Base-by-base conservation (phyloP, 1,140 invertebrate species). In the Eupristina koningsbergeri region DNA sequence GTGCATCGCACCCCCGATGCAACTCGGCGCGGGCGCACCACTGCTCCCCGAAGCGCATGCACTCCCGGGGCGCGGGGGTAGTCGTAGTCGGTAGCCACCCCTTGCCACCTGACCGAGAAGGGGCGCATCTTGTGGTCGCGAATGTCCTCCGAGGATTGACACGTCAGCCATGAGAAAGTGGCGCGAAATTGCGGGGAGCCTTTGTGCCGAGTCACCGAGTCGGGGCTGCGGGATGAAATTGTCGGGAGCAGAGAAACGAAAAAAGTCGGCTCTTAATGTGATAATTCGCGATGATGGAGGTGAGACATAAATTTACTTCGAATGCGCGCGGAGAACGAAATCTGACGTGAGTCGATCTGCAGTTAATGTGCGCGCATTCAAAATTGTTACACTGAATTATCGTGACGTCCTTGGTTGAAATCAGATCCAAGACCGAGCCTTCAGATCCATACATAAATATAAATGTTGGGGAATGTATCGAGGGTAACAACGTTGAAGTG, bases 21-120 rank as follows among this genome's bases (percentile, higher is more conserved):
- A 50, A 2, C 9, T 50, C 47, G 9, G 47, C 47, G 47, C 47
- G 89, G 89, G 87, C 88, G 77, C 77, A 87, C 89, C 85, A 88
- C 87, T 86, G 88, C 87, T 88, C 89, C 87, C 87, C 88, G 85
- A 80, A 85, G 85, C 85, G 69, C 74, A 80, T 80, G 77, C 78
- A 80, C 64, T 29, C 47, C 77, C 39, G 22, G 7, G 22, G 53
- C 19, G 26, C 22, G 26, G 53, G 53, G 53, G 53, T 26, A 26
- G 26, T 13, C 0, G 41, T 11, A 11, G 41, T 5, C 41, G 6
- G 6, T 11, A 5, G 5, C 41, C 41, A 5, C 11, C 17, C 50
- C 17, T 53, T 17, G 50, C 2, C 50, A 17, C 2, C 50, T 15
- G 50, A 19, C 11, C 7, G 53, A 58, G 53, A 9, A 58, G 22